Evolutionary conservation across 2,888 invertebrate genomes (phyloP).

Genomic region (Selenia dentaria): DNA sequence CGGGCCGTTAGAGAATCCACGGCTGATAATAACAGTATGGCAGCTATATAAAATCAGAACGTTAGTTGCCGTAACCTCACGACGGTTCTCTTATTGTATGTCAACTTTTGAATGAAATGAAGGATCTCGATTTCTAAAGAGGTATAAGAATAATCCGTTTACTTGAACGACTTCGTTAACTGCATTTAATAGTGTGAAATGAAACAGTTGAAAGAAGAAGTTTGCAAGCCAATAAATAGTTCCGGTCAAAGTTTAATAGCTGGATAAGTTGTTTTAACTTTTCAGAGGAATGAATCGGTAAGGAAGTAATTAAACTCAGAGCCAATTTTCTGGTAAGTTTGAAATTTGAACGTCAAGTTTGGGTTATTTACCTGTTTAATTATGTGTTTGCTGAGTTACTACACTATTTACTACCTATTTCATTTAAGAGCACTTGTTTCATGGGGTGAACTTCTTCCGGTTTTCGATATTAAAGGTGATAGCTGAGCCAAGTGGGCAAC

Average conservation of each 20-base stretch:
- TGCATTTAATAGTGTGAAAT: conserved; percentile 4
- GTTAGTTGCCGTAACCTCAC: too few relatives aligned
- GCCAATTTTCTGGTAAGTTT: conserved; percentile 7
- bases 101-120: too few relatives aligned
- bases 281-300: conserved; percentile 6
- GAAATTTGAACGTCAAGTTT: conserved; percentile 1
- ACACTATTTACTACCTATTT: background rate
- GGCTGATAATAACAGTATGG: too few relatives aligned
- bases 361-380: conserved; percentile 7
- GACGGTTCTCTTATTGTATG: too few relatives aligned
- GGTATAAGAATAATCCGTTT: too few relatives aligned
- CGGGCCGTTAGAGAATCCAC: too few relatives aligned
- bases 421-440: too few relatives aligned
- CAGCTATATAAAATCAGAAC: too few relatives aligned
- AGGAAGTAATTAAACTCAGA: conserved; percentile 2
- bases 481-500: too few relatives aligned
- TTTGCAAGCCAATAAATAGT: conserved; percentile 18
- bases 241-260: conserved; percentile 9
- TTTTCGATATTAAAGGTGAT: too few relatives aligned
- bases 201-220: conserved; percentile 12
- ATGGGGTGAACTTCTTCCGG: too few relatives aligned
- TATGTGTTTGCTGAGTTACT: background rate
- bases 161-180: conserved; percentile 7
- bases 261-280: conserved; percentile 12
- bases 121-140: too few relatives aligned